Percentiles rank a stretch among this genome's conserved stretches.
Evolutionary conservation across 1,140 invertebrate genomes (phyloP).

Genomic region (Zaprionus lachaisei): DNA sequence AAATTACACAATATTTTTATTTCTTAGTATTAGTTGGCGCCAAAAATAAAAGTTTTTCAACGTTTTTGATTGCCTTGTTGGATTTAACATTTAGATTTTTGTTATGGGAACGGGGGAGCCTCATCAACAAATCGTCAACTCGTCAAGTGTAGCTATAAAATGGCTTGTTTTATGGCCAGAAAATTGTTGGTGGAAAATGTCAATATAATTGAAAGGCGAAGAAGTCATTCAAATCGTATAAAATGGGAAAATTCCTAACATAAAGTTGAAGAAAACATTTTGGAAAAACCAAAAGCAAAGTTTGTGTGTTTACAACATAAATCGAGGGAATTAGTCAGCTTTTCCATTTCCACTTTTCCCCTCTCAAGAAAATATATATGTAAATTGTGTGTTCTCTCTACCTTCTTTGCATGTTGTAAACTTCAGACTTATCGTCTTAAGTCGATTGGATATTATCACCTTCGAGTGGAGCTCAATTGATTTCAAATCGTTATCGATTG

Average conservation of each 20-base stretch:
- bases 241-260: slow-evolving; percentile 12
- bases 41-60: slow-evolving; percentile 55
- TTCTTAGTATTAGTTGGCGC: slow-evolving; percentile 37
- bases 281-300: not conserved
- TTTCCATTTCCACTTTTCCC: slow-evolving; percentile 3
- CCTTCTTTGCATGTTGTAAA: slow-evolving; percentile 28
- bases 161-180: slow-evolving; percentile 43
- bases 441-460: slow-evolving; percentile 42
- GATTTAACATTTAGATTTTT: slow-evolving; percentile 5
- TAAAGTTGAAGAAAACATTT: slow-evolving; percentile 2
- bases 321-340: slow-evolving; percentile 30
- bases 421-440: slow-evolving; percentile 55
- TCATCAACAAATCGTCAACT: slow-evolving; percentile 54
- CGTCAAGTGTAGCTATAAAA: slow-evolving; percentile 52
- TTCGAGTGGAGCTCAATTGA: slow-evolving; percentile 62
- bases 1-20: slow-evolving; percentile 38
- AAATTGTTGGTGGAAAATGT: slow-evolving; percentile 40
- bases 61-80: slow-evolving; percentile 36
- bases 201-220: slow-evolving; percentile 40
- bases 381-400: not conserved
- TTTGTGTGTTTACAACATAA: slow-evolving; percentile 28
- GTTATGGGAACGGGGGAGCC: not conserved
- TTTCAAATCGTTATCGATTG: slow-evolving; percentile 21
- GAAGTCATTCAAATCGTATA: slow-evolving; percentile 2
- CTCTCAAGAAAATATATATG: not conserved